Evolutionary conservation across 1,140 invertebrate species (phyloP).

Genomic region (Drosophila hydei): DNA sequence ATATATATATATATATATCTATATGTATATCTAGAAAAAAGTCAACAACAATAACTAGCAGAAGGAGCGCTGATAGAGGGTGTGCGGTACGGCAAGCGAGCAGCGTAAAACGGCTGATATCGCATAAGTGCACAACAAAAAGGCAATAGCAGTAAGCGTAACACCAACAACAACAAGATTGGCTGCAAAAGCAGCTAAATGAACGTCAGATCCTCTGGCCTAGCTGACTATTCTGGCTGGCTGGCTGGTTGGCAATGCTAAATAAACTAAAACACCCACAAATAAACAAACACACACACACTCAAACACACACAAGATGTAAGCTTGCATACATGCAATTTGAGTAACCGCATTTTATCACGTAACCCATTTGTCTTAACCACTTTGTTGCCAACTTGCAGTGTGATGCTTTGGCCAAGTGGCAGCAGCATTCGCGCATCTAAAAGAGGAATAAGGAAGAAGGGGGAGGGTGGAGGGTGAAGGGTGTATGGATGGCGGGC

Average conservation of each 20-base stretch:
- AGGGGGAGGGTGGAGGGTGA: background rate
- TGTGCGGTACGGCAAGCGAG: conserved; percentile 23
- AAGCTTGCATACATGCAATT: conserved; percentile 81
- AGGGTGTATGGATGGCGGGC: background rate
- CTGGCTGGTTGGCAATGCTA: conserved; percentile 61
- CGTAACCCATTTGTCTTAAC: conserved; percentile 84
- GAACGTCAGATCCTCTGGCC: conserved; percentile 61
- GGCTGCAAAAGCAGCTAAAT: conserved; percentile 55
- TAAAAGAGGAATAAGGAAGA: conserved; percentile 33
- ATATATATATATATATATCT: background rate
- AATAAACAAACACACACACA: conserved; percentile 34
- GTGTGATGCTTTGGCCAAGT: conserved; percentile 78
- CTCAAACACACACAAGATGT: conserved; percentile 45
- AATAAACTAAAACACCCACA: conserved; percentile 66
- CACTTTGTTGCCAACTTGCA: conserved; percentile 82
- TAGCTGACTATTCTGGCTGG: conserved; percentile 52
- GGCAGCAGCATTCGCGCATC: conserved; percentile 57
- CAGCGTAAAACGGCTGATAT: conserved; percentile 76
- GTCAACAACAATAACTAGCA: conserved; percentile 63
- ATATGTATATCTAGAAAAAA: conserved; percentile 37
- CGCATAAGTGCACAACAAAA: conserved; percentile 73
- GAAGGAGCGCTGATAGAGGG: background rate
- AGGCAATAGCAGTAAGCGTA: conserved; percentile 31
- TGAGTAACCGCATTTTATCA: conserved; percentile 84
- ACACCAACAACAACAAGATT: conserved; percentile 27